Base-by-base conservation (phyloP, 2,113 vertebrate species). In the Brienomyrus longianalis region DNA sequence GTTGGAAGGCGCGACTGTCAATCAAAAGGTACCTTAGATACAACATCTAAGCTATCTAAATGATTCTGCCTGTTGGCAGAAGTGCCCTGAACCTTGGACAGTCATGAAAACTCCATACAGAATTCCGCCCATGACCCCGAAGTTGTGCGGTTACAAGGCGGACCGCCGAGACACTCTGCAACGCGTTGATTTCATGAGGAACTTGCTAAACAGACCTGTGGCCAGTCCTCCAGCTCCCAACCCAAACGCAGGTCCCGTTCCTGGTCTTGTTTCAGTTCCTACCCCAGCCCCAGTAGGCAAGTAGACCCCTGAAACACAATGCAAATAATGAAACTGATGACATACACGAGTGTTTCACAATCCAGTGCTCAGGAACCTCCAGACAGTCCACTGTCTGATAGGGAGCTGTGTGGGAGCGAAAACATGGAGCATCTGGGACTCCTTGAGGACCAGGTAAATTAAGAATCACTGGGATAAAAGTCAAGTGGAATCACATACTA, bases 231-330 rank as follows among this genome's bases (percentile, higher is more conserved):
- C 88, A 21, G 88, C 84, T 5, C 87, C 80, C 11, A 50, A 31
- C 11, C 83, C 83, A 23, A n/a, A 0, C 8, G 51, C 92, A 80
- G 87, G 77, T 83, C 89, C 95, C 90, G 86, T 13, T 31, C 85
- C 85, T 52, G 66, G 84, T 43, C 91, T 52, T 43, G 70, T 56
- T 88, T 89, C 92, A 83, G 66, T 8, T 50, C 90, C 90, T 47
- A 87, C 6, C 17, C 7, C 88, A 88, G 59, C 47, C 66, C 93
- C 94, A 85, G 94, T 90, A 91, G 96, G 96, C 93, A 96, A 50
- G 86, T 94, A 95, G 1, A 96, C 91, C 91, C 95, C 96, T 96
- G 88, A 52, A 89, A 89, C 23, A 93, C 51, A 92, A 1, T 21
- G 54, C 35, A 50, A 89, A 27, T 50, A 80, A 43, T 80, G 74